Conservation (phyloP, 2,888 invertebrate genomes). For the Polia nebulosa region DNA sequence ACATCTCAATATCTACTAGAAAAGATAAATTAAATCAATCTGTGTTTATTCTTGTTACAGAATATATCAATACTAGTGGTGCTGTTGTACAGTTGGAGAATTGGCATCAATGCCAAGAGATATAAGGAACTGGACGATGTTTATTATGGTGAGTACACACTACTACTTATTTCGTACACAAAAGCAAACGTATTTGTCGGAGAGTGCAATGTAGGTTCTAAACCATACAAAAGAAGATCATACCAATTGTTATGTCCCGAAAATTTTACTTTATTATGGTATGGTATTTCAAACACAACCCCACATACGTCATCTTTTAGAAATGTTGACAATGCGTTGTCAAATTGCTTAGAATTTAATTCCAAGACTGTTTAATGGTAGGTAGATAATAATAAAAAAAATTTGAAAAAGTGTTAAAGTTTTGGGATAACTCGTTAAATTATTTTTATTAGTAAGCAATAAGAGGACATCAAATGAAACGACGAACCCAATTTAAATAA, state of each 20-base stretch:
- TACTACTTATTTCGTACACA: not conserved
- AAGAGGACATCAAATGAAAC: not conserved
- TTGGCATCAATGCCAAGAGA: slow-evolving; percentile 93
- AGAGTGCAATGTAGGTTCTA: not conserved
- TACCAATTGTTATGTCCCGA: not conserved
- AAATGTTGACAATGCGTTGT: not conserved
- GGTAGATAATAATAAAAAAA: not conserved
- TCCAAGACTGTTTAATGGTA: too few species aligned
- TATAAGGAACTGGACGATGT: slow-evolving; percentile 94
- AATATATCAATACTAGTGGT: slow-evolving; percentile 95
- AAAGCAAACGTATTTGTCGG: not conserved
- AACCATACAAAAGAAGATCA: not conserved
- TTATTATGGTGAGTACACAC: slow-evolving; percentile 92
- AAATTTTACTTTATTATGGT: too few species aligned
- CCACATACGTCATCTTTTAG: not conserved
- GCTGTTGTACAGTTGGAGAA: slow-evolving; percentile 94
- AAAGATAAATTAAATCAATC: too few species aligned
- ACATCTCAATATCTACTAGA: too few species aligned
- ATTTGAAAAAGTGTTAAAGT: not conserved
- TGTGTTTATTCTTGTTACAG: slow-evolving; percentile 89
- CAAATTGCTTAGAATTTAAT: not conserved
- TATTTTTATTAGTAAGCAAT: not conserved
- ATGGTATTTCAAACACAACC: not conserved
- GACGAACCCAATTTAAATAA: slow-evolving; percentile 55
- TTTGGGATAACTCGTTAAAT: not conserved